These are phyloP conservation scores for Rapana venosa DNA, from an alignment of 2,888 invertebrate species.

Conservation along the genomic window DNA sequence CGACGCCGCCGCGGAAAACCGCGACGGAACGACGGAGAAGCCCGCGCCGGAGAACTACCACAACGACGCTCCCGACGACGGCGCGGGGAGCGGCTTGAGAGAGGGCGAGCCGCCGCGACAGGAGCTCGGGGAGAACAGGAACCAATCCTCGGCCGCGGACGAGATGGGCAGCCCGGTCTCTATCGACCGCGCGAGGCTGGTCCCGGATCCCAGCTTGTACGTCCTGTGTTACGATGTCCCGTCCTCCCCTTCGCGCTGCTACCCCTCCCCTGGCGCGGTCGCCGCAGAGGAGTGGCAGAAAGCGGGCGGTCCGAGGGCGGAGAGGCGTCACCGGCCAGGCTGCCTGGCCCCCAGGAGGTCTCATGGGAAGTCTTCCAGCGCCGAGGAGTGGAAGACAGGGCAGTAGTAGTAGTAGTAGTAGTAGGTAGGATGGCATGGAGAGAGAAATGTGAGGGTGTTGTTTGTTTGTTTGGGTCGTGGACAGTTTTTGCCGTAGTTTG, in stretches of 20 bases:
- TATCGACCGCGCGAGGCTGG: not conserved
- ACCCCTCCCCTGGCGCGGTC: not conserved
- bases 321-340: not conserved
- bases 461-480: too few species aligned
- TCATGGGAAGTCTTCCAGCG: too few species aligned
- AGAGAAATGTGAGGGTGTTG: too few species aligned
- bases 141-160: not conserved
- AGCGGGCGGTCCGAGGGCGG: not conserved
- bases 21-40: too few species aligned
- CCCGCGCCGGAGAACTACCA: too few species aligned
- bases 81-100: too few species aligned
- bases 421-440: too few species aligned
- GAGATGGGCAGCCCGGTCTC: not conserved
- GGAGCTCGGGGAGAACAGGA: not conserved
- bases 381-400: not conserved
- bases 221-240: constrained; percentile 26
- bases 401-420: too few species aligned
- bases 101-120: too few species aligned
- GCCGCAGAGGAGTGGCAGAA: not conserved
- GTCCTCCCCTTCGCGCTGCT: not conserved
- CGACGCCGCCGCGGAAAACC: too few species aligned
- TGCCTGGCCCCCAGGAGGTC: not conserved
- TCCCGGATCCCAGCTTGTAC: not conserved
- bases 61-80: too few species aligned
- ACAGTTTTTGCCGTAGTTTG: too few species aligned